Conservation (phyloP, 2,797 vertebrate species). For the Pampus argenteus region DNA sequence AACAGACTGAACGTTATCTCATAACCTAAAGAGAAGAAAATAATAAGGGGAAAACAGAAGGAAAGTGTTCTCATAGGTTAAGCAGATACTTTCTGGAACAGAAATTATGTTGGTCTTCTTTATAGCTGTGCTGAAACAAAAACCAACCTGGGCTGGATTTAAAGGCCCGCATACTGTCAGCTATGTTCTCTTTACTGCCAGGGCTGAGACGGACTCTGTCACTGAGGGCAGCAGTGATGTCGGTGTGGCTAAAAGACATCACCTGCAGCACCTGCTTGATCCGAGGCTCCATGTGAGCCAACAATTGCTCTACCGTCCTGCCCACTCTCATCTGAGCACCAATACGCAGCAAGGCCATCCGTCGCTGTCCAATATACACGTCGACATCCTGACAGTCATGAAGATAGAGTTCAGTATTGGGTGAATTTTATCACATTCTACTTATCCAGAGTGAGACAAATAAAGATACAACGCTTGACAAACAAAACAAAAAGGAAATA, state of each 20-base stretch:
- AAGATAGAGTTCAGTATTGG: not conserved
- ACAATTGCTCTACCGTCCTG: slow-evolving; percentile 76
- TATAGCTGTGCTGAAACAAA: slow-evolving; percentile 5
- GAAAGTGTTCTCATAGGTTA: not conserved
- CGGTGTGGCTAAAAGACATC: slow-evolving; percentile 91
- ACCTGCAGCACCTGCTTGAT: slow-evolving; percentile 86
- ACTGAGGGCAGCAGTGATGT: slow-evolving; percentile 88
- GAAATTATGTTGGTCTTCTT: not conserved
- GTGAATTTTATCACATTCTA: not conserved
- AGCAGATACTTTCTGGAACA: not conserved
- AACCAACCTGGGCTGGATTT: slow-evolving; percentile 94
- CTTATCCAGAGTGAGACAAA: slow-evolving; percentile 3
- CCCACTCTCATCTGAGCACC: slow-evolving; percentile 67
- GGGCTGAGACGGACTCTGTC: slow-evolving; percentile 87
- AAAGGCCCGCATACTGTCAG: slow-evolving; percentile 90
- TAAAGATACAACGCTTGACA: not conserved
- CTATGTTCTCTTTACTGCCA: slow-evolving; percentile 82
- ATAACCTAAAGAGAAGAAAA: slow-evolving; percentile 84
- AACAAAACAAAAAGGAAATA: not conserved
- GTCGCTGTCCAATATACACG: slow-evolving; percentile 89
- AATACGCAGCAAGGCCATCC: slow-evolving; percentile 88
- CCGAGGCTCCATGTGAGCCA: slow-evolving; percentile 79
- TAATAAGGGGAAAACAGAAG: not conserved
- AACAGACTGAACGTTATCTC: slow-evolving; percentile 97
- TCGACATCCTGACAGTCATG: slow-evolving; percentile 73